A percentile compares a stretch with the other conserved stretches of the same genome.
Evolutionary conservation across 2,797 vertebrate genomes (phyloP).

Genomic region (Cynopterus sphinx): DNA sequence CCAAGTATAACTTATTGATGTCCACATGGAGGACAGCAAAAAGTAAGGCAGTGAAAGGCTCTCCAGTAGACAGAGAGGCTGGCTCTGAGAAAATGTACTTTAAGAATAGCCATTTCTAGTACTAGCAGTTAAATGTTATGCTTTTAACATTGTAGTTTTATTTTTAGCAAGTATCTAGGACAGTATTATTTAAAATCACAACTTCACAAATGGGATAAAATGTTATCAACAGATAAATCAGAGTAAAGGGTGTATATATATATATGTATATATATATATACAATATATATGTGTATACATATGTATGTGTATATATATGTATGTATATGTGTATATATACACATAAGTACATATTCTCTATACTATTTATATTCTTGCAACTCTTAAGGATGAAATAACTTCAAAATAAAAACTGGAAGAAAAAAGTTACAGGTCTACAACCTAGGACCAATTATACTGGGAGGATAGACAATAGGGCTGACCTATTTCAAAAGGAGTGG

Average conservation of each 20-base stretch:
- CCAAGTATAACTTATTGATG: not conserved
- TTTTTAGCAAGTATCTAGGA: not conserved
- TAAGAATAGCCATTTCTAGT: not conserved
- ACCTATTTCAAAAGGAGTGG: not conserved
- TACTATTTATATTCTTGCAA: not conserved
- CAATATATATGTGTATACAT: not conserved
- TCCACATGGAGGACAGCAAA: not conserved
- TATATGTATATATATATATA: too few species aligned
- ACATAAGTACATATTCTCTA: not conserved
- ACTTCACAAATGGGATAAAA: constrained; percentile 13
- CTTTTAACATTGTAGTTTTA: not conserved
- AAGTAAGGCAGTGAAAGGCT: not conserved
- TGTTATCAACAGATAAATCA: not conserved
- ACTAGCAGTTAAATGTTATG: not conserved
- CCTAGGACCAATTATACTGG: not conserved
- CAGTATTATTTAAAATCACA: not conserved
- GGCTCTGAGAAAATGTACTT: not conserved
- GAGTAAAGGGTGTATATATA: not conserved
- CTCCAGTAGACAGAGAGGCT: not conserved
- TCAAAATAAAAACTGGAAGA: not conserved
- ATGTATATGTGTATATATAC: too few species aligned
- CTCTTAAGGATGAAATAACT: not conserved
- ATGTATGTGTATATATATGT: not conserved
- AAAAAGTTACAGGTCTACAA: not conserved
- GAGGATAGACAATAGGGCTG: not conserved